These are phyloP conservation scores for Cyprinella venusta DNA, from an alignment of 2,797 vertebrate genomes.

Conservation along the genomic window DNA sequence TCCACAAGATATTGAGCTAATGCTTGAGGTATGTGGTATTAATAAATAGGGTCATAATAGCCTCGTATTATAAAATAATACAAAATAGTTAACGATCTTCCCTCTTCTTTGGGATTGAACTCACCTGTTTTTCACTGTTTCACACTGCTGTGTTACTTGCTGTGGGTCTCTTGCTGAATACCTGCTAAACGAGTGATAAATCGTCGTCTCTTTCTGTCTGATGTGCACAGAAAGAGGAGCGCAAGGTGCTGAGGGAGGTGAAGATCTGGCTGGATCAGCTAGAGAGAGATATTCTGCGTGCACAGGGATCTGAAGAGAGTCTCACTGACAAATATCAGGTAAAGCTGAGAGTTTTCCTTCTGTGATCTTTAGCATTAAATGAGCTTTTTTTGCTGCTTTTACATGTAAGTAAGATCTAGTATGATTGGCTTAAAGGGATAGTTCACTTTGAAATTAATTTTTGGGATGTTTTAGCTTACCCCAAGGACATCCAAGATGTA, in stretches of 20 bases:
- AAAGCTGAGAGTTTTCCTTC: slow-evolving; percentile 30
- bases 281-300: slow-evolving; percentile 90
- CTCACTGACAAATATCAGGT: slow-evolving; percentile 95
- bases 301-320: slow-evolving; percentile 86
- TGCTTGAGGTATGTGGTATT: slow-evolving; percentile 80
- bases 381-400: not conserved
- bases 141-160: slow-evolving; percentile 2
- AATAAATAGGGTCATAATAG: slow-evolving; percentile 15
- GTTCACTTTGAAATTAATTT: too few species aligned
- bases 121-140: slow-evolving; percentile 20
- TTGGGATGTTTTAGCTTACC: too few species aligned
- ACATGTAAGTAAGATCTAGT: not conserved
- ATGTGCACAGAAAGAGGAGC: slow-evolving; percentile 86
- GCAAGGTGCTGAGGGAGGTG: slow-evolving; percentile 86
- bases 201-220: slow-evolving; percentile 36
- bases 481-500: too few species aligned
- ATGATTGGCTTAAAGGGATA: not conserved
- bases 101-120: slow-evolving; percentile 5
- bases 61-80: not conserved
- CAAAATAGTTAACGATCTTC: slow-evolving; percentile 2
- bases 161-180: slow-evolving; percentile 33
- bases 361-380: not conserved
- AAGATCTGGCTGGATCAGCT: slow-evolving; percentile 96
- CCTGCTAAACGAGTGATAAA: not conserved
- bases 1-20: slow-evolving; percentile 84